Conservation (phyloP, 1,140 invertebrate genomes). For the Drosophila erecta region DNA sequence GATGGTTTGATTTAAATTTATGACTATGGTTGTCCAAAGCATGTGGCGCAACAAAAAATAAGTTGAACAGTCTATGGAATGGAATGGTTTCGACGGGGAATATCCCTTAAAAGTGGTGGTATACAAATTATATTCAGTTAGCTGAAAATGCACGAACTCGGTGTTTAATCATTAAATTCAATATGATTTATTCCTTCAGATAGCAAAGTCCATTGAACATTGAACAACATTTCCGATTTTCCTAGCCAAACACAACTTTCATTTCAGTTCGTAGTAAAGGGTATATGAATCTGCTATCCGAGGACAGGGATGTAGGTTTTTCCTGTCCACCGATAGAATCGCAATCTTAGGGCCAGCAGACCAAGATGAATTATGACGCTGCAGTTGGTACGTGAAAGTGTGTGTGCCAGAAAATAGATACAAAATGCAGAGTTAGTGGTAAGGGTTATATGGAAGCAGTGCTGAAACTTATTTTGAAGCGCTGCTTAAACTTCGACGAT, state of each 20-base stretch:
- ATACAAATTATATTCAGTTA: neutral
- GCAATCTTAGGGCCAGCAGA: constrained; percentile 22
- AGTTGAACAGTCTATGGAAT: neutral
- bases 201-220: no score
- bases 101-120: neutral
- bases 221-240: no score
- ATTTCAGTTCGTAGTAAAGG: neutral
- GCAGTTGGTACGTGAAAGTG: constrained; percentile 14
- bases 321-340: constrained; percentile 5
- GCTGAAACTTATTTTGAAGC: constrained; percentile 33
- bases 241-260: no score
- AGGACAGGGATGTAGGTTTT: neutral
- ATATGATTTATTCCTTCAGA: no score
- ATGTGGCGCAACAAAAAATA: constrained; percentile 51
- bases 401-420: neutral
- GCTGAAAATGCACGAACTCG: no score
- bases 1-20: constrained; percentile 74
- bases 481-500: constrained; percentile 3
- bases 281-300: neutral
- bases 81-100: neutral
- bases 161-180: no score
- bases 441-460: constrained; percentile 7
- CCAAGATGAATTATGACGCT: constrained; percentile 37
- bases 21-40: constrained; percentile 62
- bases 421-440: neutral